Base-by-base conservation (phyloP, 1,140 invertebrate genomes). In the Neodiprion virginianus region DNA sequence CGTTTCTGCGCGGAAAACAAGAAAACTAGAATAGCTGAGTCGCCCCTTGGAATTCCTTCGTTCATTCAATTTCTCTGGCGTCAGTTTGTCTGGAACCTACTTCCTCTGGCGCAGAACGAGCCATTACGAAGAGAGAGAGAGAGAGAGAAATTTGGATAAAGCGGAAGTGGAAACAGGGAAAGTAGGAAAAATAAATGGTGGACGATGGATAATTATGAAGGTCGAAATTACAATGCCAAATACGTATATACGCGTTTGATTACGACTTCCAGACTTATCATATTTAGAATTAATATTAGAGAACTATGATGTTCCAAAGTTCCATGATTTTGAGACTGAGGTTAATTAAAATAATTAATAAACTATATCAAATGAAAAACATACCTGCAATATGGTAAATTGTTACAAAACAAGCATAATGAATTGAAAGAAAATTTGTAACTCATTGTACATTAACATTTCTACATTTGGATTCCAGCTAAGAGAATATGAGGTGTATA, bases 281-380 rank as follows among this genome's bases (percentile, higher is more conserved):
- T 40, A 40, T 5, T 40, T 4, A 40, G 28, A 40, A 40, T 40
- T 40, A 5, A 40, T 1, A 40, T 40, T 40, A 40, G 5, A 40
- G 28, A 40, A 40, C 28, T 40, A 40, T 40, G 5, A 40, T 40
- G 5, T 40, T 40, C 28, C 28, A 40, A 40, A 40, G 5, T 40
- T 40, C 28, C 28, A 40, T 40, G 28, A 5, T 40, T 2, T 40
- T 40, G 5, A 40, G 28, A 40, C 28, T 40, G 28, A 40, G 28
- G 28, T 1, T 40, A 40, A 40, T 40, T 40, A 3, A 5, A 40
- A 40, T 40, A 40, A 40, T 40, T 40, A 40, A 40, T 40, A 61
- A 12, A 83, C 77, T 78, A 85, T 79, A 84, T 85, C 83, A 86
- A 81, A 70, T 83, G 78, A 83, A 82, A 83, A 80, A 61, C 7